Evolutionary conservation across 2,113 vertebrate genomes (phyloP).

Genomic region (Tonatia bakeri): DNA sequence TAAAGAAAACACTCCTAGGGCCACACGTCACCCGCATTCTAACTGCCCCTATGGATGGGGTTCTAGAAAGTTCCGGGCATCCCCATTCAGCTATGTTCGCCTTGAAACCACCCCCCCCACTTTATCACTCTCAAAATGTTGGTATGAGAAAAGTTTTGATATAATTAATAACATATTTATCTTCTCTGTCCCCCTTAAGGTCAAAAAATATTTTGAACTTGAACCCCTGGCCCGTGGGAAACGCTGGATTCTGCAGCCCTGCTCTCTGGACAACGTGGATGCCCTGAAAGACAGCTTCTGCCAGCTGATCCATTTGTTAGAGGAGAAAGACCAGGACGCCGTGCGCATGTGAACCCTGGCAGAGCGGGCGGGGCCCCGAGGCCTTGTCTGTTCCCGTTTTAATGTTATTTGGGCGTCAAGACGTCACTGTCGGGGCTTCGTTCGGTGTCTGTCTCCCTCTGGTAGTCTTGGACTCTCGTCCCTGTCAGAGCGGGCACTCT

Average conservation of each 20-base stretch:
- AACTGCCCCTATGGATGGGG: conserved; percentile 54
- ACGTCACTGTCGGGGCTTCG: conserved; percentile 50
- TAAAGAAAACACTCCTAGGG: conserved; percentile 75
- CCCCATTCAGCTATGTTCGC: not conserved
- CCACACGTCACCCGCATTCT: conserved; percentile 58
- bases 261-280: conserved; percentile 90
- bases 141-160: not conserved
- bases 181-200: conserved; percentile 78
- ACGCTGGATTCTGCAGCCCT: conserved; percentile 96
- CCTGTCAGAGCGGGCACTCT: conserved; percentile 69
- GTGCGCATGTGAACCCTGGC: conserved; percentile 88
- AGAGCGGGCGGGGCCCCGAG: conserved; percentile 40
- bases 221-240: conserved; percentile 95
- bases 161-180: conserved; percentile 38
- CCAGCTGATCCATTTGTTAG: conserved; percentile 92
- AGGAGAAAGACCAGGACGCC: conserved; percentile 92
- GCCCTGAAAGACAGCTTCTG: conserved; percentile 93
- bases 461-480: conserved; percentile 59
- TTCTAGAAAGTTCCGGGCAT: conserved; percentile 38
- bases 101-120: not conserved
- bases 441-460: conserved; percentile 51
- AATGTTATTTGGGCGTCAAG: conserved; percentile 69
- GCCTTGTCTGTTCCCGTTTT: conserved; percentile 43
- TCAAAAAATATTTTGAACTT: conserved; percentile 98
- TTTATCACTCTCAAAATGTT: not conserved